These are phyloP conservation scores for Chromis chromis DNA, from an alignment of 2,797 vertebrate species.

Conservation along the genomic window DNA sequence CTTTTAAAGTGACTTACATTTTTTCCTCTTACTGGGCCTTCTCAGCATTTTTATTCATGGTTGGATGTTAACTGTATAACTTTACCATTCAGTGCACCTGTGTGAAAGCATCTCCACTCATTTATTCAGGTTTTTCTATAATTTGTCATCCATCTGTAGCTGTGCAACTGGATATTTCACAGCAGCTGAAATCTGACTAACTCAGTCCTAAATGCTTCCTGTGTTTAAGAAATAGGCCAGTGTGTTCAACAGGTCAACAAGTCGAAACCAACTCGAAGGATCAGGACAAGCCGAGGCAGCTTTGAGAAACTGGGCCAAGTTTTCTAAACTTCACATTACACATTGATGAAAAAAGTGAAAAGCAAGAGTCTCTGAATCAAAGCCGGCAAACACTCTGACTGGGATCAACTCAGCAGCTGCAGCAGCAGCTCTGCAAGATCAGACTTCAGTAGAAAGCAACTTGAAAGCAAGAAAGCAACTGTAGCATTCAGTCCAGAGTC, in stretches of 20 bases:
- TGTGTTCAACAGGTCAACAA: conserved; percentile 15
- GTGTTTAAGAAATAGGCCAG: background rate
- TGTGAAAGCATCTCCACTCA: too few species aligned
- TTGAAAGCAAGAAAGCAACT: conserved; percentile 20
- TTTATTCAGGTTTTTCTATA: too few species aligned
- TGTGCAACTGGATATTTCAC: too few species aligned
- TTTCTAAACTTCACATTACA: conserved; percentile 11
- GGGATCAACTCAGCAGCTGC: conserved; percentile 27
- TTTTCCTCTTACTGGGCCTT: too few species aligned
- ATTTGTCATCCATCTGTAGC: too few species aligned
- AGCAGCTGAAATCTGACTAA: conserved; percentile 2
- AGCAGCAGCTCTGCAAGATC: conserved; percentile 20
- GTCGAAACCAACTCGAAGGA: background rate
- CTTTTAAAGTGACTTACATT: too few species aligned
- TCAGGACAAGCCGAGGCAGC: background rate
- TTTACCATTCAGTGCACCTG: too few species aligned
- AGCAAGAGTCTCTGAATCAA: conserved; percentile 30
- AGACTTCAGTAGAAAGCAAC: conserved; percentile 26
- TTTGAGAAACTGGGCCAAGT: conserved; percentile 33
- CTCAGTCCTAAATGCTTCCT: background rate
- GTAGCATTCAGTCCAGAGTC: conserved; percentile 34
- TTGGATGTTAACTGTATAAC: too few species aligned
- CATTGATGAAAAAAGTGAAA: conserved; percentile 10
- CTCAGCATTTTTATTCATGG: too few species aligned
- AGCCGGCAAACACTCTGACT: conserved; percentile 25